Evolutionary conservation across 2,888 invertebrate species (phyloP).

Genomic region (Nomada fabriciana): DNA sequence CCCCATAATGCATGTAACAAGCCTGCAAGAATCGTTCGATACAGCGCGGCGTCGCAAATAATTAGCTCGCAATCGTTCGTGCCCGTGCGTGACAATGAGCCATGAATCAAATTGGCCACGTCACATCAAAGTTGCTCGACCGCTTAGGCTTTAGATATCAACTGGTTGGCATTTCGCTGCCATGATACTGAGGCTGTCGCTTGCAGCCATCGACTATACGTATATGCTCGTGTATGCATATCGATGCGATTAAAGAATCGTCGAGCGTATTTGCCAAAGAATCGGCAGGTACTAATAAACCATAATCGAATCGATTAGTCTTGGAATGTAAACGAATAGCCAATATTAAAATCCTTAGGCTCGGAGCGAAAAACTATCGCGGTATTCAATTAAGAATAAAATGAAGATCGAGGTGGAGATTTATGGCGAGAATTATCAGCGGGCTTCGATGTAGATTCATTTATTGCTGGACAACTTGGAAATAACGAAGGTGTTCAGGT

Average conservation of each 20-base stretch:
- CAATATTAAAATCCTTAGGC: constrained; percentile 1
- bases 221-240: too few relatives aligned
- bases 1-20: constrained; percentile 12
- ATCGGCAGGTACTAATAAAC: constrained; percentile 45
- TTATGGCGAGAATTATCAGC: constrained; percentile 5
- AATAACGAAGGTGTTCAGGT: constrained; percentile 50
- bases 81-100: constrained; percentile 74
- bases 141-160: constrained; percentile 68
- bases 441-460: constrained; percentile 46
- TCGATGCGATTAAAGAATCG: constrained; percentile 63
- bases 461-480: constrained; percentile 61
- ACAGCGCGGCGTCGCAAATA: constrained; percentile 59
- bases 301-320: constrained; percentile 39
- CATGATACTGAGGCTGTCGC: constrained; percentile 56
- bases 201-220: constrained; percentile 52
- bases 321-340: neutral
- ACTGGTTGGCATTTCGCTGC: constrained; percentile 74
- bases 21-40: constrained; percentile 1
- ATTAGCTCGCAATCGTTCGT: constrained; percentile 64
- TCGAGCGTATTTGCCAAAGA: constrained; percentile 34
- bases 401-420: neutral
- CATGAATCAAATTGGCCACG: constrained; percentile 75
- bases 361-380: neutral
- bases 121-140: constrained; percentile 76
- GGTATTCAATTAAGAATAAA: constrained; percentile 1